Conservation (phyloP, 2,888 invertebrate species). For the Leptopilina drosophilae region DNA sequence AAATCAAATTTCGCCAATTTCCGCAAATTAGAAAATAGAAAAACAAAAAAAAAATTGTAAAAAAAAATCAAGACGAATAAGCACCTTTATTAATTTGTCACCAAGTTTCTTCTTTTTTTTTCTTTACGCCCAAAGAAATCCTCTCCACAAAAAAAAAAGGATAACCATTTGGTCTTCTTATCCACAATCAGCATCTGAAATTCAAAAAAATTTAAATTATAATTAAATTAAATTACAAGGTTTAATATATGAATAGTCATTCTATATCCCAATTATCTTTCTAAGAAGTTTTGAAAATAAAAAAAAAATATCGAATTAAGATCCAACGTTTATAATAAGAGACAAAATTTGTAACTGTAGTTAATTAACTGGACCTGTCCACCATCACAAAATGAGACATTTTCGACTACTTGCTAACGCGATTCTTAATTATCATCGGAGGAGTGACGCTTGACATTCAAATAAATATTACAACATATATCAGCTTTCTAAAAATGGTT, state of each 20-base stretch:
- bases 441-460: slow-evolving; percentile 1
- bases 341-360: slow-evolving; percentile 14
- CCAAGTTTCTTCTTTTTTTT: not conserved
- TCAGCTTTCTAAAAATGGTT: slow-evolving; percentile 24
- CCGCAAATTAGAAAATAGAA: not conserved
- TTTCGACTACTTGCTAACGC: slow-evolving; percentile 21
- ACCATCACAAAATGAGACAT: slow-evolving; percentile 10
- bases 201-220: slow-evolving; percentile 5
- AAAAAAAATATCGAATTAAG: not conserved
- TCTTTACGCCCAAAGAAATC: not conserved
- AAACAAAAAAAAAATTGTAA: too few species aligned
- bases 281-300: not conserved
- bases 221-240: slow-evolving; percentile 9
- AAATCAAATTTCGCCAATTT: not conserved
- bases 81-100: not conserved
- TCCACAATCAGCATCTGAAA: not conserved
- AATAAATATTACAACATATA: slow-evolving; percentile 25
- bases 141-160: not conserved
- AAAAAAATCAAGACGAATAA: not conserved
- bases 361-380: slow-evolving; percentile 1
- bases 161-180: not conserved
- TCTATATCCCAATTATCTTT: not conserved
- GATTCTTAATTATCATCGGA: slow-evolving; percentile 17
- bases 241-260: slow-evolving; percentile 13
- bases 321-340: not conserved